A percentile compares a stretch with the other conserved stretches of the same genome.
These are phyloP conservation scores for Stichopus chloronotus DNA, from an alignment of 35 echinoderm and acorn worm species.

Conservation along the genomic window DNA sequence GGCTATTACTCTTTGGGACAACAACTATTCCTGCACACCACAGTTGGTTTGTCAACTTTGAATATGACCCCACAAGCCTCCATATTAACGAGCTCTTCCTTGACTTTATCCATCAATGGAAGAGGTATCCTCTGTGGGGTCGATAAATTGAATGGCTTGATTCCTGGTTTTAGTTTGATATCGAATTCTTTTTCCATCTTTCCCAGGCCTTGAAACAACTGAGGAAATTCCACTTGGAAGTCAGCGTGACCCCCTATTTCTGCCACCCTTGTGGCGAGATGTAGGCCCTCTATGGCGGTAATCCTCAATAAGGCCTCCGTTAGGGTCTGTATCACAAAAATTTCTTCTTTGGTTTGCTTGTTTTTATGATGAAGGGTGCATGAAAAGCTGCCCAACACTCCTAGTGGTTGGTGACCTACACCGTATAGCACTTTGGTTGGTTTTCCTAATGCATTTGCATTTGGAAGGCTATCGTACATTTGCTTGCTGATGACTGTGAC, in stretches of 20 bases:
- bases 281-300: background rate
- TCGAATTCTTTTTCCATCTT: background rate
- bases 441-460: background rate
- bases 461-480: no score
- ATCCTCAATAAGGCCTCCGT: background rate
- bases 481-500: background rate
- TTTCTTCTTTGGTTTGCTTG: background rate
- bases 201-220: background rate
- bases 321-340: background rate
- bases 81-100: slow-evolving; percentile 19
- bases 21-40: slow-evolving; percentile 69
- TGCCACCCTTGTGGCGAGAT: background rate
- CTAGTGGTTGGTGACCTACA: background rate
- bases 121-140: background rate
- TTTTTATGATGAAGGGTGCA: background rate
- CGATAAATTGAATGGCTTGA: background rate
- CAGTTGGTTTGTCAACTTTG: slow-evolving; percentile 43
- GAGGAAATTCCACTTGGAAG: background rate
- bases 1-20: slow-evolving; percentile 43
- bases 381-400: background rate
- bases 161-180: background rate
- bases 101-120: slow-evolving; percentile 4
- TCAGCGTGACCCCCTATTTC: background rate
- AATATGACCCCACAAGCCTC: slow-evolving; percentile 27
- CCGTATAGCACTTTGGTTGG: background rate